Conservation (phyloP, 2,797 vertebrate genomes). For the Sebastes wilsoni region DNA sequence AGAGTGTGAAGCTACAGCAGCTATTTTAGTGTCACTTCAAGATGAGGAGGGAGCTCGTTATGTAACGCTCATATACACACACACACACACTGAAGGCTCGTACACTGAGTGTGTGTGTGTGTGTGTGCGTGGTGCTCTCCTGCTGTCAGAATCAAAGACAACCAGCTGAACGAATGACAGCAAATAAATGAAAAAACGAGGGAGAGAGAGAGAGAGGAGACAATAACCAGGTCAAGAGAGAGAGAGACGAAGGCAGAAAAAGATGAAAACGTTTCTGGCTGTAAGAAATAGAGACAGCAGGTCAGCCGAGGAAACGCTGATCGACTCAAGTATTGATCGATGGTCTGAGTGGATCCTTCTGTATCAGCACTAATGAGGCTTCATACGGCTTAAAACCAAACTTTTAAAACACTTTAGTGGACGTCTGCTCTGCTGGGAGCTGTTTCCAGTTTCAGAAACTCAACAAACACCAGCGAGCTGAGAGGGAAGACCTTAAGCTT, state of each 20-base stretch:
- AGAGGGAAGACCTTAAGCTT: too few relatives aligned
- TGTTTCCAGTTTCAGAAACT: not conserved
- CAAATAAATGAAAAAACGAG: not conserved
- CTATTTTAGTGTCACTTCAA: conserved; percentile 63
- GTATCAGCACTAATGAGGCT: conserved; percentile 60
- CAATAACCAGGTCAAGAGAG: not conserved
- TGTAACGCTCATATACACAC: conserved; percentile 12
- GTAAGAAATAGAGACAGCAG: not conserved
- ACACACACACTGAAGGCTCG: not conserved
- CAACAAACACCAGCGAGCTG: not conserved
- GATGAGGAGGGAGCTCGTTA: conserved; percentile 39
- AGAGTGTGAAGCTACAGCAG: conserved; percentile 45
- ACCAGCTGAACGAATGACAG: not conserved
- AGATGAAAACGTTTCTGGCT: not conserved
- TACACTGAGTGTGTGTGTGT: not conserved
- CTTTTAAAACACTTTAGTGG: conserved; percentile 25
- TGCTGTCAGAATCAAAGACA: conserved; percentile 23
- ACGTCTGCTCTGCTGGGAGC: conserved; percentile 10
- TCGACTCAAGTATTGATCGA: conserved; percentile 55
- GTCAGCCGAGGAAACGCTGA: conserved; percentile 45
- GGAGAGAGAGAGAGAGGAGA: not conserved
- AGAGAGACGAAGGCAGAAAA: not conserved
- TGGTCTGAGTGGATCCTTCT: conserved; percentile 41
- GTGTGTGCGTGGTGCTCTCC: not conserved
- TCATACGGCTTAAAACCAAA: conserved; percentile 36